Evolutionary conservation across 2,888 invertebrate species (phyloP).

Genomic region (Sabatieria punctata): DNA sequence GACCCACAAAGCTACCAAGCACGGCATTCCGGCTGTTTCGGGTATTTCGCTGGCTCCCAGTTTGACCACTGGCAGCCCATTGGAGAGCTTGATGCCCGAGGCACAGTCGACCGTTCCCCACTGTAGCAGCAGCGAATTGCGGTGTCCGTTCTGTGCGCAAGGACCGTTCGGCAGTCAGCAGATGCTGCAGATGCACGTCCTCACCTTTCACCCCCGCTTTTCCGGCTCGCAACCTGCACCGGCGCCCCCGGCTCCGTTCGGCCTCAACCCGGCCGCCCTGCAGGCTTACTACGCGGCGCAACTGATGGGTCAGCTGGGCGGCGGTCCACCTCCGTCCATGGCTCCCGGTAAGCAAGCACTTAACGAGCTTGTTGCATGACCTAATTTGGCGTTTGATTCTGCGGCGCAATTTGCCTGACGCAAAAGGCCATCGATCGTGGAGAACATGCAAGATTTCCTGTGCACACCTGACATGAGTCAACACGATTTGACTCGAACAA

Average conservation of each 20-base stretch:
- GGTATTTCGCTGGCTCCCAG: background rate
- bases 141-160: background rate
- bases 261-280: background rate
- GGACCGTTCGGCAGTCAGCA: background rate
- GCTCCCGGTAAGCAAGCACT: too few relatives aligned
- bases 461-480: too few relatives aligned
- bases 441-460: too few relatives aligned
- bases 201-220: background rate
- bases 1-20: slow-evolving; percentile 93
- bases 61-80: background rate
- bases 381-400: too few relatives aligned
- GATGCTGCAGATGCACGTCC: background rate
- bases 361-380: too few relatives aligned
- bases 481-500: too few relatives aligned
- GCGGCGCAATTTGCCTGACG: too few relatives aligned
- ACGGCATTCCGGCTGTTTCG: slow-evolving; percentile 56
- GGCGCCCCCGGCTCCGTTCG: background rate
- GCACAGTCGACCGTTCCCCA: background rate
- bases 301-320: background rate
- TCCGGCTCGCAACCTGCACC: background rate
- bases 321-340: too few relatives aligned
- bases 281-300: background rate
- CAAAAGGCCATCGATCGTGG: too few relatives aligned
- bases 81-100: background rate
- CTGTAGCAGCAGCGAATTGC: background rate